These are phyloP conservation scores for Leptinotarsa lineolata DNA, from an alignment of 1,140 invertebrate species.

Conservation along the genomic window DNA sequence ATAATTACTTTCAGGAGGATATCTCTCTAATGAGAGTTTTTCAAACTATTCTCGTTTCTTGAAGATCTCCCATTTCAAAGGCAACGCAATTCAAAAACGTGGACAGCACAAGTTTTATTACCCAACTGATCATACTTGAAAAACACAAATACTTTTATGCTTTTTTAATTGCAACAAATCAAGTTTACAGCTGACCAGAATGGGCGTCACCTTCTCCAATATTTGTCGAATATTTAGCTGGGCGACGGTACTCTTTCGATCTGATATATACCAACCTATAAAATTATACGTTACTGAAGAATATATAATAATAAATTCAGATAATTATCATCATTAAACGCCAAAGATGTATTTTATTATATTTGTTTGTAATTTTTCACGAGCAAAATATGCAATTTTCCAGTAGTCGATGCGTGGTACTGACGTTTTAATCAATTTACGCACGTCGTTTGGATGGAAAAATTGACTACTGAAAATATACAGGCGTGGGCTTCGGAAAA, in stretches of 20 bases:
- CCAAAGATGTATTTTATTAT: slow-evolving; percentile 54
- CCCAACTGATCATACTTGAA: slow-evolving; percentile 38
- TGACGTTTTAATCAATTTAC: slow-evolving; percentile 51
- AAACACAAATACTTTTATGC: slow-evolving; percentile 46
- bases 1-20: too few species aligned
- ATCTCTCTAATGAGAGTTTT: too few species aligned
- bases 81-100: slow-evolving; percentile 26
- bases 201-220: slow-evolving; percentile 19
- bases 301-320: slow-evolving; percentile 55
- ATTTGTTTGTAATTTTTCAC: slow-evolving; percentile 55
- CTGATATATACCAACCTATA: slow-evolving; percentile 47
- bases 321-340: slow-evolving; percentile 55
- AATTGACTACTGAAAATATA: too few species aligned
- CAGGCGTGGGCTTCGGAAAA: too few species aligned
- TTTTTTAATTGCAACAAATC: slow-evolving; percentile 53
- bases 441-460: background rate
- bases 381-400: slow-evolving; percentile 54
- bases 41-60: too few species aligned
- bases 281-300: slow-evolving; percentile 53
- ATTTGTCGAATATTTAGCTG: slow-evolving; percentile 29
- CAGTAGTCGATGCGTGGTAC: slow-evolving; percentile 48
- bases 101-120: slow-evolving; percentile 43
- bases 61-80: too few species aligned
- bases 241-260: slow-evolving; percentile 39
- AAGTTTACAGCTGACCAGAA: slow-evolving; percentile 44